Evolutionary conservation across 2,888 invertebrate species (phyloP).

Genomic region (Ernsta delagoae): DNA sequence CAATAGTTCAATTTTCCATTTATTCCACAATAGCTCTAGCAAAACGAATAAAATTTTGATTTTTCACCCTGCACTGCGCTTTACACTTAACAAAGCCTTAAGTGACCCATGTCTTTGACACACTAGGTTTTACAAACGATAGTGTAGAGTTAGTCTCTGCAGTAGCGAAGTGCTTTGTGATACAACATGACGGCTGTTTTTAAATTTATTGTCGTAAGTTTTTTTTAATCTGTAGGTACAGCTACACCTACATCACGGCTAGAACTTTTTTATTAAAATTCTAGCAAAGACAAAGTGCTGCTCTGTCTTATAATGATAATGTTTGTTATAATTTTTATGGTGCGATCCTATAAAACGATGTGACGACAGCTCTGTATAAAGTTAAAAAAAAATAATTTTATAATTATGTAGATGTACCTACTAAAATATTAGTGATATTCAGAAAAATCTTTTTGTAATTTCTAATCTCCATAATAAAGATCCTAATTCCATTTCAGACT

Average conservation of each 20-base stretch:
- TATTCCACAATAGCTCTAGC: too few species aligned
- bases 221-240: neutral
- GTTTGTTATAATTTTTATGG: too few species aligned
- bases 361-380: too few species aligned
- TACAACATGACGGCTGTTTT: slow-evolving; percentile 2
- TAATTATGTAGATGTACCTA: too few species aligned
- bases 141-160: slow-evolving; percentile 13
- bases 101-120: slow-evolving; percentile 8
- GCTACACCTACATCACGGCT: too few species aligned
- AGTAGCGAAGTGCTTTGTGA: slow-evolving; percentile 5
- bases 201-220: slow-evolving; percentile 15
- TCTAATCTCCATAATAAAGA: neutral
- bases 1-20: too few species aligned
- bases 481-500: neutral
- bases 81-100: slow-evolving; percentile 14
- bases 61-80: slow-evolving; percentile 12
- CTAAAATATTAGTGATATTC: too few species aligned
- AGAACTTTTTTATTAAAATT: too few species aligned
- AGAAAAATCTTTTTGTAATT: neutral
- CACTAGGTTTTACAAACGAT: neutral
- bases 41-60: neutral
- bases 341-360: too few species aligned
- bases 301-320: too few species aligned
- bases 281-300: too few species aligned
- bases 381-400: too few species aligned